A percentile compares a stretch with the other conserved stretches of the same genome.
phyloP scores from a whole-genome alignment of 1,140 invertebrate species.

The Lepidurus couesii region DNA sequence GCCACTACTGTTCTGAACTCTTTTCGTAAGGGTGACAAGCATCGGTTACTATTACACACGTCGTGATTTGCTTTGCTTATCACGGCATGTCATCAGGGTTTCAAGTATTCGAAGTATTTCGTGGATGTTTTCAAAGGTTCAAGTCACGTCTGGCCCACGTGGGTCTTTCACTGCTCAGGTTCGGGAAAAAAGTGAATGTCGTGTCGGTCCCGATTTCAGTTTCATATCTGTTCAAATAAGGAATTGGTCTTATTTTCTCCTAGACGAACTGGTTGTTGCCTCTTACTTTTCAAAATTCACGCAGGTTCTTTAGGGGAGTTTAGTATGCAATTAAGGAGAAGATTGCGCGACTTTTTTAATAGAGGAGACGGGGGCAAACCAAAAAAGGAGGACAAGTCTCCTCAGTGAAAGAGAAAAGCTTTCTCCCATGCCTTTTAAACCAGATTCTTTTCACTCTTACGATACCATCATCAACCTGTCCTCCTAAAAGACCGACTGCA shows the following conservation, averaged over 20 bases:
- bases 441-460: not conserved
- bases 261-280: not conserved
- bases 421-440: not conserved
- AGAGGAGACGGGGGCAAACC: not conserved
- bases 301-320: not conserved
- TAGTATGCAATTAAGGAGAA: not conserved
- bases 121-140: not conserved
- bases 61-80: not conserved
- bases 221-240: not conserved
- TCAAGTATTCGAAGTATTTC: not conserved
- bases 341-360: not conserved
- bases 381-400: not conserved
- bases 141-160: constrained; percentile 4
- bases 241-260: not conserved
- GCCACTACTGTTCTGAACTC: too few species aligned
- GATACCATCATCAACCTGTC: not conserved
- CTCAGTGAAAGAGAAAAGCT: constrained; percentile 8
- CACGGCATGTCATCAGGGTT: not conserved
- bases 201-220: not conserved
- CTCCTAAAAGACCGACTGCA: not conserved
- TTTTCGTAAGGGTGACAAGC: not conserved
- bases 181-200: not conserved
- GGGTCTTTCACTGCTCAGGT: not conserved
- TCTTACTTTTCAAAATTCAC: not conserved
- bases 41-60: not conserved